A percentile compares a stretch with the other conserved stretches of the same genome.
phyloP scores from a whole-genome alignment of 53 echinoderm and acorn worm species.

The Zoroaster sp. region DNA sequence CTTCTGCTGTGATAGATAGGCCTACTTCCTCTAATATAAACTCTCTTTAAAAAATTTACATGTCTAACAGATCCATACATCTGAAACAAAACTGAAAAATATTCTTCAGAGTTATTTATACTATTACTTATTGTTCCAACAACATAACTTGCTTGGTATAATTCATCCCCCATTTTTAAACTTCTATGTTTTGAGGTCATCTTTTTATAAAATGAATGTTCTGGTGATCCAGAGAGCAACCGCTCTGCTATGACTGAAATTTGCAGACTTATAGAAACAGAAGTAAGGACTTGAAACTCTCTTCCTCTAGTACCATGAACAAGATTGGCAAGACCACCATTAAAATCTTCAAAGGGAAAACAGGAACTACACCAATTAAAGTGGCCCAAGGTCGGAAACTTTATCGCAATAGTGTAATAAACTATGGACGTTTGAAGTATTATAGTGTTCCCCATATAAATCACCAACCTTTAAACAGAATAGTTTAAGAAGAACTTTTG shows the following conservation, averaged over 20 bases:
- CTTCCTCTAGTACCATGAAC: neutral
- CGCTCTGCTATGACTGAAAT: neutral
- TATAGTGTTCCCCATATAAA: conserved; percentile 40
- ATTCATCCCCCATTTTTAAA: neutral
- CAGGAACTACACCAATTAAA: conserved; percentile 54
- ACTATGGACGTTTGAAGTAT: conserved; percentile 14
- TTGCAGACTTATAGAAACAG: neutral
- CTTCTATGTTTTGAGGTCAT: neutral
- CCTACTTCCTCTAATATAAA: neutral
- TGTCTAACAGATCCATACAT: neutral
- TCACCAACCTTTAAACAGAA: conserved; percentile 16
- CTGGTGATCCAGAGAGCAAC: neutral
- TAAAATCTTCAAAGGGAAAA: conserved; percentile 43
- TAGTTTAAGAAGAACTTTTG: neutral
- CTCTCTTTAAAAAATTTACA: neutral
- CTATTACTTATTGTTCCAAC: neutral
- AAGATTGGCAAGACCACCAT: neutral
- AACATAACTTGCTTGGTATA: neutral
- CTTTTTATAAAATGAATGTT: neutral
- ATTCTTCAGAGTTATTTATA: neutral
- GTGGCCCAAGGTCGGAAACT: conserved; percentile 36
- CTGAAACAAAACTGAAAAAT: neutral
- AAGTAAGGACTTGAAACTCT: neutral
- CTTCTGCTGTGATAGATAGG: neutral
- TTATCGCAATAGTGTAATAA: conserved; percentile 33